These are phyloP conservation scores for Poecilia velifera DNA, from an alignment of 2,797 vertebrate genomes.

Conservation along the genomic window DNA sequence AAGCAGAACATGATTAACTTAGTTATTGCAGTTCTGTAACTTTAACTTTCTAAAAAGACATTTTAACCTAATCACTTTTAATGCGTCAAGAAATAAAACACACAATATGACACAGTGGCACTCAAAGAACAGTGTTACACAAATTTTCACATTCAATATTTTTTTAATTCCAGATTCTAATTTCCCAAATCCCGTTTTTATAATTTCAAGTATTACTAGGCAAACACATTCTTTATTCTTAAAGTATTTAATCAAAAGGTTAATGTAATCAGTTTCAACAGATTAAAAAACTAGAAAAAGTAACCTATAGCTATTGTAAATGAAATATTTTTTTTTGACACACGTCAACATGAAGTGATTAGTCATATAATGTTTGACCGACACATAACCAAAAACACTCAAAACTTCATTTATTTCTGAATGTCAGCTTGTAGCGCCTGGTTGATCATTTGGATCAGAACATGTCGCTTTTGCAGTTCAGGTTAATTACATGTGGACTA, in stretches of 20 bases:
- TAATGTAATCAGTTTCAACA: not conserved
- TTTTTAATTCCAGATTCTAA: not conserved
- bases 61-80: not conserved
- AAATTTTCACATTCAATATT: no score
- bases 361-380: not conserved
- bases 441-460: not conserved
- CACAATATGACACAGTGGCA: not conserved
- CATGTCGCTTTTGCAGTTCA: not conserved
- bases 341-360: not conserved
- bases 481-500: no score
- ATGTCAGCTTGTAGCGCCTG: not conserved
- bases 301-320: not conserved
- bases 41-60: not conserved
- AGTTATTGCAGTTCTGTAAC: not conserved
- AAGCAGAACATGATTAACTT: not conserved
- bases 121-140: not conserved
- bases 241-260: not conserved
- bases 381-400: not conserved
- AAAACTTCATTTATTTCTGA: not conserved
- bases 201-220: not conserved
- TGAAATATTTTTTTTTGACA: not conserved
- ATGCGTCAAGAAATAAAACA: not conserved
- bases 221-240: not conserved
- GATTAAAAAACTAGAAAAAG: not conserved
- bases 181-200: not conserved